phyloP scores from a whole-genome alignment of 2,797 vertebrate genomes.

The Hozukius guyotensis region DNA sequence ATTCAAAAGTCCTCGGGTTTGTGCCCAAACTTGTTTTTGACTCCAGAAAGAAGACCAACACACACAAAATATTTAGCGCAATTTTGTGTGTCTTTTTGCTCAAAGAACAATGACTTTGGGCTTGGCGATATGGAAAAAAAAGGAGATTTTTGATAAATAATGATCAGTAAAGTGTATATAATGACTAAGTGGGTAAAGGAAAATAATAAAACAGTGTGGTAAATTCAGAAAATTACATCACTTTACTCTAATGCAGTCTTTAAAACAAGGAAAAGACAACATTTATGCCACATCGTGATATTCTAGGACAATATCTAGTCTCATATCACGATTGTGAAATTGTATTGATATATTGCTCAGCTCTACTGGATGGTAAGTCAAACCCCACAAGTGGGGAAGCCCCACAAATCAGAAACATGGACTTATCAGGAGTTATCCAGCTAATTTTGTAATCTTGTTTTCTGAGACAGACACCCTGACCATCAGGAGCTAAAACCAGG shows the following conservation, averaged over 20 bases:
- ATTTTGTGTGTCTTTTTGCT: background rate
- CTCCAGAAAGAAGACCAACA: background rate
- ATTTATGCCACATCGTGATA: rapidly evolving
- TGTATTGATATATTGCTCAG: too few species aligned
- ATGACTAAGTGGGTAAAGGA: too few species aligned
- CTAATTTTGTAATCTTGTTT: background rate
- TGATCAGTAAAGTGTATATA: too few species aligned
- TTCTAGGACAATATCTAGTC: too few species aligned
- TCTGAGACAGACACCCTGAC: background rate
- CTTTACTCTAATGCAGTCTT: too few species aligned
- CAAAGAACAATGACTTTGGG: background rate
- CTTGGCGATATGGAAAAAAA: too few species aligned
- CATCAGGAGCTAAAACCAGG: background rate
- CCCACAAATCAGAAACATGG: background rate
- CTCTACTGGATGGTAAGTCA: background rate
- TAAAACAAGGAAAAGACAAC: too few species aligned
- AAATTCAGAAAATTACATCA: too few species aligned
- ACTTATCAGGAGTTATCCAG: background rate
- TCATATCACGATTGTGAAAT: too few species aligned
- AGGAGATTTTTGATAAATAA: too few species aligned
- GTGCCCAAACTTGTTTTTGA: background rate
- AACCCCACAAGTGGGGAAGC: background rate
- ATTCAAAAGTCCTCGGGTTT: slow-evolving; percentile 21
- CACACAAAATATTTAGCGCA: background rate
- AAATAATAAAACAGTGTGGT: too few species aligned